Evolutionary conservation across 2,888 invertebrate species (phyloP), one percentile per base, ranked within the genome.

Genomic region (Podabrus alpinus): DNA sequence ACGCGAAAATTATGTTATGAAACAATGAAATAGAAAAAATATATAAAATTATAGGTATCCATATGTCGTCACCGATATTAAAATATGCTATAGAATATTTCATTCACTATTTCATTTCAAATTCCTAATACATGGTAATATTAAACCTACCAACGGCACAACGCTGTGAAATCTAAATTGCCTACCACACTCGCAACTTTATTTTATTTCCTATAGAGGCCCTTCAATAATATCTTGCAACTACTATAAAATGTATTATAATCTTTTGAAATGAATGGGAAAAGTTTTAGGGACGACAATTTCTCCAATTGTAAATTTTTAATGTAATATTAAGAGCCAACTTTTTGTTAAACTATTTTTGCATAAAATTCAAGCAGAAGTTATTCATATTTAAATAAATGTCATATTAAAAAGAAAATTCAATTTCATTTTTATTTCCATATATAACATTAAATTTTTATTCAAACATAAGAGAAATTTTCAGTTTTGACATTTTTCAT

Each of bases 161-260:
- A 61, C 5, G 62, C 13, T 64, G 78, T 69, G 75, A 76, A 77
- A 80, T 24, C 45, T 69, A 61, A 71, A 76, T 73, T 66, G 71
- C n/a, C 68, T 59, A n/a, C 71, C 69, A 76, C 73, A 71, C 60
- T 76, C 25, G 73, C 73, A 76, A 76, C 73, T 76, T 71, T 73
- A 76, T 73, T 71, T 71, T 66, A 71, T 73, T 73, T 60, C 76
- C 73, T 76, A 68, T 68, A 72, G 19, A 67, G 79, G 79, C 81
- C 82, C 82, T 82, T 80, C 81, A 81, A 82, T n/a, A n/a, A n/a
- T 83, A 83, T 83, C 83, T 82, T 81, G 80, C 78, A 81, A 81
- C 81, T 81, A 81, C 81, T 81, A 82, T 83, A 80, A 81, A 82
- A 83, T 82, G 81, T 83, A 82, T 83, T 82, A 81, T 79, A 82